Base-by-base conservation (phyloP, 2,113 vertebrate species). In the Mormyrus iriodes region DNA sequence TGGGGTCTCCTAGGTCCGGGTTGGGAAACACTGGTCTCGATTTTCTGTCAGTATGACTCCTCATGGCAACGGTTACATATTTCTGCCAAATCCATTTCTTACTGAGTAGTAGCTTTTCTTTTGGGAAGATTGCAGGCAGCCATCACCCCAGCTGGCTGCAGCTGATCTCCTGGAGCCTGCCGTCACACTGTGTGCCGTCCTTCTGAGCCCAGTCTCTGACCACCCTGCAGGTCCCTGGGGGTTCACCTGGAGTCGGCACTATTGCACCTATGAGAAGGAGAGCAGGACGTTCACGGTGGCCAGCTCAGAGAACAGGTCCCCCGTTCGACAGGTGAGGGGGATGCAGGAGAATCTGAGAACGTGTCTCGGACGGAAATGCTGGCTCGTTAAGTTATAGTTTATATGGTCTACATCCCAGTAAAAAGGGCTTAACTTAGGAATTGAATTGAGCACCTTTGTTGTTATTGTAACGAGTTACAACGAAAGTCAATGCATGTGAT, bases 161-260 rank as follows among this genome's bases (percentile, higher is more conserved):
- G 69, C 69, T 76, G 69, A 76, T 76, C 15, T 35, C 69, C 35
- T 42, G 35, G 15, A 79, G 73, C 73, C 73, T 35, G 5, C 35
- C 17, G 73, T 42, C 31, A 17, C 39, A 12, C 13, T 17, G 73
- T 79, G 35, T 42, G 31, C 10, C 12, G n/a, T 13, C 15, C 73
- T 79, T 79, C 35, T 2, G 9, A 17, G 12, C 31, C 15, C 69
- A 15, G 31, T 39, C 15, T 76, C 69, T 76, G 69, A 0, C 91
- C 93, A 69, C 19, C 73, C 91, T 87, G 55, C 55, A 99, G 98
- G 98, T 93, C 98, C 98, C 1, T 96, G 99, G 91, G 98, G 98
- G 83, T 99, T 97, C 95, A 97, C 97, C 0, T 99, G 98, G 98
- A 95, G 95, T 24, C 98, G 98, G 89, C 98, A 99, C 94, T 99